Conservation (phyloP, 2,113 vertebrate species). For the Physeter macrocephalus region DNA sequence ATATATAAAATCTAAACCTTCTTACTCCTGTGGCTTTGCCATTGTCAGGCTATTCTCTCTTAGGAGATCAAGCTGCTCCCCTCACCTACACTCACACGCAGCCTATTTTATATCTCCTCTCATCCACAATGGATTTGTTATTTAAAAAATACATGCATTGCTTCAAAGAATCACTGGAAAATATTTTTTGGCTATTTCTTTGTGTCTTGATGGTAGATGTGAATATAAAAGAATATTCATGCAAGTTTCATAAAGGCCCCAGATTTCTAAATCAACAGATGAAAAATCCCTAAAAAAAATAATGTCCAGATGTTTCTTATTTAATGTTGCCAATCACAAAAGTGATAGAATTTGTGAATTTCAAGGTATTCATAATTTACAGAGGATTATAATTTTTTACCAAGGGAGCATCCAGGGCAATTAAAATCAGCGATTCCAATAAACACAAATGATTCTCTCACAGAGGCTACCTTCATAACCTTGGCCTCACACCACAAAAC, state of each 20-base stretch:
- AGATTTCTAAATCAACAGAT: slow-evolving; percentile 80
- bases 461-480: background rate
- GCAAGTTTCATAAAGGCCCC: slow-evolving; percentile 77
- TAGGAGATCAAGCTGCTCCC: slow-evolving; percentile 58
- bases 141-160: slow-evolving; percentile 42
- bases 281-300: slow-evolving; percentile 84
- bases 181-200: slow-evolving; percentile 68
- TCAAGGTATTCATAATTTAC: slow-evolving; percentile 68
- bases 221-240: slow-evolving; percentile 71
- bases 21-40: slow-evolving; percentile 68
- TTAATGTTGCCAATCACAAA: slow-evolving; percentile 77
- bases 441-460: slow-evolving; percentile 38
- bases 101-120: background rate
- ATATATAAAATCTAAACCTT: slow-evolving; percentile 60
- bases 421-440: slow-evolving; percentile 39
- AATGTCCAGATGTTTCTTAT: slow-evolving; percentile 84
- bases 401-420: slow-evolving; percentile 46
- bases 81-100: slow-evolving; percentile 66
- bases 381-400: slow-evolving; percentile 40
- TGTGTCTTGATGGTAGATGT: slow-evolving; percentile 64
- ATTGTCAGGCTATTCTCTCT: slow-evolving; percentile 61
- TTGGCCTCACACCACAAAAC: background rate
- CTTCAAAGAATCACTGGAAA: slow-evolving; percentile 63
- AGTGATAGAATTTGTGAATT: slow-evolving; percentile 72
- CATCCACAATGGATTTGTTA: slow-evolving; percentile 43